Base-by-base conservation (phyloP, 2,888 invertebrate species). In the Zootermopsis nevadensis region DNA sequence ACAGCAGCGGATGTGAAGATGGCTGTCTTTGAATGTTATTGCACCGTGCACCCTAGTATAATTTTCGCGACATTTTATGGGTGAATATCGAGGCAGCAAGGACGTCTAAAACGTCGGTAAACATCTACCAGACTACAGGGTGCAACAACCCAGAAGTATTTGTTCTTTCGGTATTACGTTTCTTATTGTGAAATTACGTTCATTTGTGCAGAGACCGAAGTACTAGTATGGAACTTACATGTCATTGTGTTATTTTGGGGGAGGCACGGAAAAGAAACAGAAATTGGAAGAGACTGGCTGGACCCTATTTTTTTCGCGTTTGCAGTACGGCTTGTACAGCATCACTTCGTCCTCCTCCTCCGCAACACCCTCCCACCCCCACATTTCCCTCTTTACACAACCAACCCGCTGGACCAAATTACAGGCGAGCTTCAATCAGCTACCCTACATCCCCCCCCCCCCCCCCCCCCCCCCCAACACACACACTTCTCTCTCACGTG, bases 351-450 rank as follows among this genome's bases (percentile, higher is more conserved):
- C 69, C 72, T 72, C 35, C 80, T 69, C 60, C 60, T 42, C 53
- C 55, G 30, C 76, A 31, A n/a, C 35, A 53, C 80, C 33, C 27
- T 48, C 12, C 83, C 31, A 24, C 82, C 66, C 77, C 38, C 48
- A 53, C 67, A 33, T 31, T 53, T 74, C 74, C 53, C 81, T 53
- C 81, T 81, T 77, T n/a, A 31, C 77, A 24, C 77, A 12, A n/a
- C 53, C 42, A 77, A 77, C 55, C 82, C 77, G 76, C 76, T 77
- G 76, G 84, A 82, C 84, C 84, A 84, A 84, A 84, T 84, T 84
- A 84, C 84, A 84, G 84, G 84, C 82, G 79, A 80, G 83, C 84
- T 82, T 84, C 84, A 84, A 84, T 84, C 84, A 84, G 80, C 81
- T 35, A 60, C 67, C 82, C 76, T 76, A 67, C 84, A 55, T 76